Percentiles rank a stretch among this genome's conserved stretches.
phyloP scores from a whole-genome alignment of 2,797 vertebrate species.

The Spea hammondii region DNA sequence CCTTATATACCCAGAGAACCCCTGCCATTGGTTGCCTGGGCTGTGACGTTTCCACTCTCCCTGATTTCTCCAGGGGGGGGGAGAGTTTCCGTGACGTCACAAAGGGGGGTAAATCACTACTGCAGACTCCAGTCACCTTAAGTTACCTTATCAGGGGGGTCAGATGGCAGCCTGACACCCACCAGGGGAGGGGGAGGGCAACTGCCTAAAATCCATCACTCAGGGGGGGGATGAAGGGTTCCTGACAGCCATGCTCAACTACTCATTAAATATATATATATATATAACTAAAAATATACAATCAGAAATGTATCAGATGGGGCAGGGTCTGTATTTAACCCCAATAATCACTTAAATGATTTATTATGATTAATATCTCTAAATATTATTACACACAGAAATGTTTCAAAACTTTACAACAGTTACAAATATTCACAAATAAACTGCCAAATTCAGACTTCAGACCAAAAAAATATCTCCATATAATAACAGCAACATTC shows the following conservation, averaged over 20 bases:
- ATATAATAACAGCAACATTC: too few species aligned
- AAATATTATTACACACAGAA: too few species aligned
- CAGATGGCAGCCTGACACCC: conserved; percentile 40
- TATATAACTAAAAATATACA: conserved; percentile 6
- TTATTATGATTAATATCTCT: too few species aligned
- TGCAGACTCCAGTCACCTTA: conserved; percentile 21
- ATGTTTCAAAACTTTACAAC: too few species aligned
- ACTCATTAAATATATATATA: background rate
- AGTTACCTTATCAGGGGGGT: conserved; percentile 29
- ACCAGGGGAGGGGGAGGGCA: conserved; percentile 1
- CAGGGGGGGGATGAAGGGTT: conserved; percentile 27
- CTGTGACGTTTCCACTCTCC: conserved; percentile 9
- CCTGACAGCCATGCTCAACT: conserved; percentile 15
- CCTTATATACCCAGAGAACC: conserved; percentile 16
- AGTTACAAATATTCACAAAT: too few species aligned
- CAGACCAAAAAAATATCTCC: too few species aligned
- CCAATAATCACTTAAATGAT: too few species aligned
- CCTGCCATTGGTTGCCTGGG: conserved; percentile 21
- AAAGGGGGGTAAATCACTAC: conserved; percentile 17
- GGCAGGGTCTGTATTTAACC: too few species aligned
- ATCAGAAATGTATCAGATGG: background rate
- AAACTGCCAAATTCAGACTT: too few species aligned
- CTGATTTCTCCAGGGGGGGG: conserved; percentile 7
- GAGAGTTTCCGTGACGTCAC: conserved; percentile 48
- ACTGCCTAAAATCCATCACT: conserved; percentile 26